phyloP scores from a whole-genome alignment of 2,797 vertebrate species.

The Muscicapa comitata region DNA sequence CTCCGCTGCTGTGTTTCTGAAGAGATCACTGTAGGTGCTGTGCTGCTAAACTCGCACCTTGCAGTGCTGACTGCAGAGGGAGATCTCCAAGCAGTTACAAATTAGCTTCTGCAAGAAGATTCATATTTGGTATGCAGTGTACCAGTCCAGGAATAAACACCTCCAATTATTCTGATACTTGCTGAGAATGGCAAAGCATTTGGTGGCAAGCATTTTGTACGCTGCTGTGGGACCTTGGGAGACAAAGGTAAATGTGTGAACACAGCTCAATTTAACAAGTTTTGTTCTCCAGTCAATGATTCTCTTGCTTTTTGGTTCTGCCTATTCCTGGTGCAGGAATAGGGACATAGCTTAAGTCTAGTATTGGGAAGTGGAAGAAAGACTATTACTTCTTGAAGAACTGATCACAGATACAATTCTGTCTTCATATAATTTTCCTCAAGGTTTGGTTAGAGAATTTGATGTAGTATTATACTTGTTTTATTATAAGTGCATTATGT shows the following conservation, averaged over 20 bases:
- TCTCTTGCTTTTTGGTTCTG: neutral
- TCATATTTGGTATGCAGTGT: neutral
- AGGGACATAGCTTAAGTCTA: neutral
- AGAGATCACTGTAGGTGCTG: neutral
- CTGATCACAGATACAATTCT: neutral
- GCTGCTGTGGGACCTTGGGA: neutral
- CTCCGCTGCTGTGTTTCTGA: neutral
- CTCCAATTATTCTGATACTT: neutral
- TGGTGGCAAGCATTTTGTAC: neutral
- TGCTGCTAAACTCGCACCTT: neutral
- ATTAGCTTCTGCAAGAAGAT: neutral
- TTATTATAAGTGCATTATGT: neutral
- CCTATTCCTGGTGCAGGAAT: neutral
- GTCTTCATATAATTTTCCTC: neutral
- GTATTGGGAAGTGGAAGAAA: neutral
- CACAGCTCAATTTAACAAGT: neutral
- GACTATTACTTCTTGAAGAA: neutral
- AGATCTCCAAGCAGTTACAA: neutral
- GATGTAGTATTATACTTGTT: neutral
- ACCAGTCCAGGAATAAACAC: neutral
- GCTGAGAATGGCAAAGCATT: neutral
- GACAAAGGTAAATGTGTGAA: neutral
- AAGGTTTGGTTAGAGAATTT: neutral
- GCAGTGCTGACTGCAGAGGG: neutral
- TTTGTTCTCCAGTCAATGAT: neutral